A percentile compares a stretch with the other conserved stretches of the same genome.
Conservation (phyloP, 2,797 vertebrate genomes). For the Antrozous pallidus region DNA sequence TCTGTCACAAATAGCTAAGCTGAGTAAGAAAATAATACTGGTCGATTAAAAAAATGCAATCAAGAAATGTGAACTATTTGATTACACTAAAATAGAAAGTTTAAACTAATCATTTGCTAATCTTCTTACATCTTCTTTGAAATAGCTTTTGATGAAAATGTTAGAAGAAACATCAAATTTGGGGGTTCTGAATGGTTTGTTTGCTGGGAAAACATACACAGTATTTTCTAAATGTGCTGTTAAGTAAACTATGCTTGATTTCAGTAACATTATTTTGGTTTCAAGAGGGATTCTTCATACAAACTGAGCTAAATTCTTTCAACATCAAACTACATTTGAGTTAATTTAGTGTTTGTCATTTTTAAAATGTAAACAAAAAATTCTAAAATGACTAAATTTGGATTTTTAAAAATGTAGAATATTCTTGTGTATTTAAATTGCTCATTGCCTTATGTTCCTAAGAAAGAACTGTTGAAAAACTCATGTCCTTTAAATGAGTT, state of each 20-base stretch:
- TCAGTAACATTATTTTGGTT: constrained; percentile 69
- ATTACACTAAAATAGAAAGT: constrained; percentile 72
- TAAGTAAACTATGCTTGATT: constrained; percentile 69
- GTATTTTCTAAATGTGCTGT: constrained; percentile 71
- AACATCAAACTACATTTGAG: constrained; percentile 53
- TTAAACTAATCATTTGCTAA: constrained; percentile 74
- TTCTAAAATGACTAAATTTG: constrained; percentile 66
- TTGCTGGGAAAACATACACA: constrained; percentile 65
- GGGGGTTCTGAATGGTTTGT: constrained; percentile 56
- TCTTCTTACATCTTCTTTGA: constrained; percentile 67
- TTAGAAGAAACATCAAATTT: constrained; percentile 74
- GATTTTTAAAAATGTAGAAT: constrained; percentile 58
- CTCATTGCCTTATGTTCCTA: constrained; percentile 68
- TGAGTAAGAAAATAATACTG: constrained; percentile 68
- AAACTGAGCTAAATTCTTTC: constrained; percentile 36
- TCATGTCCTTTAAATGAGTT: constrained; percentile 68
- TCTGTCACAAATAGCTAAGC: constrained; percentile 75
- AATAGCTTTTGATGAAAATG: constrained; percentile 74
- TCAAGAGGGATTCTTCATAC: constrained; percentile 48
- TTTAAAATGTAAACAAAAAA: constrained; percentile 64
- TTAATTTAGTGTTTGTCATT: constrained; percentile 50
- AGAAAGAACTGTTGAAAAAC: constrained; percentile 59
- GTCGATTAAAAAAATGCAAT: constrained; percentile 67
- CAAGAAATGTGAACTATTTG: constrained; percentile 75
- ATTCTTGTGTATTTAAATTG: constrained; percentile 57